phyloP scores from a whole-genome alignment of 23 tunicate species.

The Ascidia mentula region DNA sequence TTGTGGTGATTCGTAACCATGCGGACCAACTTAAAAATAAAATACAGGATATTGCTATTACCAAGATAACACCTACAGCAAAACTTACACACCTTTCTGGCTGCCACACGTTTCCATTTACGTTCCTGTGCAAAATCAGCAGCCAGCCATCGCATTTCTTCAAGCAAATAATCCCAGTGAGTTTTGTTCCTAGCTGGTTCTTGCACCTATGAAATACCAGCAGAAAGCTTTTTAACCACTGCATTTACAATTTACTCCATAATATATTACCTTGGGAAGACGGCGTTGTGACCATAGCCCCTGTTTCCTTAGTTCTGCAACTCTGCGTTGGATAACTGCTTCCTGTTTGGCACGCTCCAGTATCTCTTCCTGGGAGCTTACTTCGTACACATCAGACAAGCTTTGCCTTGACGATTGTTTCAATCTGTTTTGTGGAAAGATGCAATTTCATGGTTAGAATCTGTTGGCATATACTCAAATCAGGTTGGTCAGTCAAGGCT shows the following conservation, averaged over 20 bases:
- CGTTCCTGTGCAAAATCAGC: slow-evolving; percentile 95
- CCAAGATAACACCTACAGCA: neutral
- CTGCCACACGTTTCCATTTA: slow-evolving; percentile 91
- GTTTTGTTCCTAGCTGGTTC: slow-evolving; percentile 86
- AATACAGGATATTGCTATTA: neutral
- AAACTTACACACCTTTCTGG: slow-evolving; percentile 58
- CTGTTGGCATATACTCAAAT: no score
- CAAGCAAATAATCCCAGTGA: slow-evolving; percentile 97
- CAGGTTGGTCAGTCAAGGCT: no score
- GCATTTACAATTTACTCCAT: neutral
- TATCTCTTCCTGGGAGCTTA: slow-evolving; percentile 86
- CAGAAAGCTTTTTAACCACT: neutral
- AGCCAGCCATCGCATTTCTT: slow-evolving; percentile 97
- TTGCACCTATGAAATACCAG: slow-evolving; percentile 39
- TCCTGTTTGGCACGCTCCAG: slow-evolving; percentile 91
- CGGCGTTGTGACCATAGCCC: slow-evolving; percentile 88
- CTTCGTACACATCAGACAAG: slow-evolving; percentile 57
- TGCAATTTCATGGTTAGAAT: no score
- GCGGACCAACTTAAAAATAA: slow-evolving; percentile 51
- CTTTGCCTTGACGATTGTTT: slow-evolving; percentile 19
- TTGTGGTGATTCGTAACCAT: slow-evolving; percentile 76
- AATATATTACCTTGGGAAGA: slow-evolving; percentile 58
- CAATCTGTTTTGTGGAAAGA: slow-evolving; percentile 12
- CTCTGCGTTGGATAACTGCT: slow-evolving; percentile 76
- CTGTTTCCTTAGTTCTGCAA: slow-evolving; percentile 74